Conservation (phyloP, 2,888 invertebrate genomes). For the Heliothis peltigera region DNA sequence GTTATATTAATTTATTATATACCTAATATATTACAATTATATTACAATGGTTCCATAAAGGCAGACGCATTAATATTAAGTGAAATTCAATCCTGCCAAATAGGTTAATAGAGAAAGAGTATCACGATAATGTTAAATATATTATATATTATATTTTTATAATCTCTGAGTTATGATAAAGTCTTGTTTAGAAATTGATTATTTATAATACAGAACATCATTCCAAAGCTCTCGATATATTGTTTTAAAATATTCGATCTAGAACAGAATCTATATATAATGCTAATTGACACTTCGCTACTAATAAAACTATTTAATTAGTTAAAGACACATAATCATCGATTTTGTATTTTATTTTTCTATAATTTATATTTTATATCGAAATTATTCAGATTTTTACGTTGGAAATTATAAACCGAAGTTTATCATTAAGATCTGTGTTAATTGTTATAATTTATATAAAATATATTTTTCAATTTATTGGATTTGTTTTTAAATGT, state of each 20-base stretch:
- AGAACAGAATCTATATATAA: constrained; percentile 56
- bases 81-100: constrained; percentile 36
- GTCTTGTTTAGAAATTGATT: constrained; percentile 47
- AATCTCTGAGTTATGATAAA: constrained; percentile 25
- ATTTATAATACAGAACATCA: constrained; percentile 20
- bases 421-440: constrained; percentile 28
- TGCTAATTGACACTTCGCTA: constrained; percentile 62
- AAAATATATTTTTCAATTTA: constrained; percentile 8
- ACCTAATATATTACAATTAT: no score
- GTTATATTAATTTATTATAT: no score
- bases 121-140: background rate
- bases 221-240: constrained; percentile 35
- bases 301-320: constrained; percentile 67
- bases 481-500: background rate
- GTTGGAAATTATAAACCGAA: constrained; percentile 13
- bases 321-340: constrained; percentile 58
- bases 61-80: no score
- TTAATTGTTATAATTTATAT: constrained; percentile 25
- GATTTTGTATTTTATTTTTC: constrained; percentile 38
- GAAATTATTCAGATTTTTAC: constrained; percentile 53
- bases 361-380: constrained; percentile 53
- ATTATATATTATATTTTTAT: constrained; percentile 19
- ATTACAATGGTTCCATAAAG: no score
- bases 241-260: constrained; percentile 40
- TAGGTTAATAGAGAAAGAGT: constrained; percentile 11